Evolutionary conservation across 2,888 invertebrate species (phyloP).

Genomic region (Notodonta dromedarius): DNA sequence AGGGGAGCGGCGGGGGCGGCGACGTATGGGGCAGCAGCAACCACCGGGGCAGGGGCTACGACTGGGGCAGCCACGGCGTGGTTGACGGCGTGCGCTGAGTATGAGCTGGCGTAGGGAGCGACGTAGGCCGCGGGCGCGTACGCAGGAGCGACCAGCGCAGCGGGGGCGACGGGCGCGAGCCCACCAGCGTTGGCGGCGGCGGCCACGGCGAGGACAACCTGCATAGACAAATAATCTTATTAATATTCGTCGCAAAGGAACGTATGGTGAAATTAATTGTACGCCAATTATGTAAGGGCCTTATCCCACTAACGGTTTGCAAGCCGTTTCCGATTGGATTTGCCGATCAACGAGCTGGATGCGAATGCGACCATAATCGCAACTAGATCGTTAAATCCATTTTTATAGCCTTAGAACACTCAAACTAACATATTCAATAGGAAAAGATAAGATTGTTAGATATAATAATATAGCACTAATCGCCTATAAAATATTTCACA

Average conservation of each 20-base stretch:
- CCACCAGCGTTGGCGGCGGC: slow-evolving; percentile 62
- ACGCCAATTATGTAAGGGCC: not conserved
- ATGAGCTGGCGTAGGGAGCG: slow-evolving; percentile 90
- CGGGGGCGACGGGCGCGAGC: slow-evolving; percentile 63
- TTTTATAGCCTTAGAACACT: too few relatives aligned
- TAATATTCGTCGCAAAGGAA: not conserved
- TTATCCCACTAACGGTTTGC: too few relatives aligned
- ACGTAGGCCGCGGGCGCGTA: slow-evolving; percentile 86
- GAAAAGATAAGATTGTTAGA: too few relatives aligned
- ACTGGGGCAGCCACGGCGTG: slow-evolving; percentile 90
- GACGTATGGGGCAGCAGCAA: slow-evolving; percentile 43
- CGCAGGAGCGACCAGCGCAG: slow-evolving; percentile 83
- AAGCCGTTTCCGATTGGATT: too few relatives aligned
- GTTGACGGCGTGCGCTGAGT: slow-evolving; percentile 89
- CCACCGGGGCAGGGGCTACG: slow-evolving; percentile 65
- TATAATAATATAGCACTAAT: not conserved
- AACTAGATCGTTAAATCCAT: too few relatives aligned
- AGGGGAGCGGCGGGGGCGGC: slow-evolving; percentile 44
- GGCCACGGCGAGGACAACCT: slow-evolving; percentile 72
- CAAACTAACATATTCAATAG: not conserved
- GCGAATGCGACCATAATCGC: too few relatives aligned
- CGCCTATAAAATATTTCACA: slow-evolving; percentile 1
- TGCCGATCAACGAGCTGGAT: too few relatives aligned
- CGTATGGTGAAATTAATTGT: not conserved
- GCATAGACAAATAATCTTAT: slow-evolving; percentile 14